Base-by-base conservation (phyloP, 2,797 vertebrate genomes). In the Perodicticus potto region DNA sequence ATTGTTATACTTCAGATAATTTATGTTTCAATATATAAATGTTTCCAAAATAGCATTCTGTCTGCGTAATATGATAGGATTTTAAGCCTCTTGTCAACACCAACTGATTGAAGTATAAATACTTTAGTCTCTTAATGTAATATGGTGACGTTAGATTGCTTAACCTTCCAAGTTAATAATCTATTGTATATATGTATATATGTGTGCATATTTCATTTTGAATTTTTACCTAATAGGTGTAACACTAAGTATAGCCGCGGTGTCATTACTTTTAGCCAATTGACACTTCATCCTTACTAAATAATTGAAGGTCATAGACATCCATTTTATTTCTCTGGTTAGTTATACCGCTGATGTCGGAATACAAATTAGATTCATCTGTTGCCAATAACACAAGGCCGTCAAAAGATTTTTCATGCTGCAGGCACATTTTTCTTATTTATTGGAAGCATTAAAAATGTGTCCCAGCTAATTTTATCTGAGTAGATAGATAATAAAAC, bases 341-440 rank as follows among this genome's bases (percentile, higher is more conserved):
- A 95, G 77, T 97, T 97, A 89, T 59, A 92, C 73, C n/a, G 37
- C 61, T 80, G 73, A 83, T 95, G 49, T 89, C 76, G 78, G 74
- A 96, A 96, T 89, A 93, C 80, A 95, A 93, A 97, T 95, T 94
- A 96, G 69, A 91, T 78, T 95, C 96, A 72, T 92, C 94, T 95
- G 57, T 89, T 96, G 40, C 83, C 89, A 89, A 85, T 89, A 96
- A 91, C 16, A 86, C 59, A 86, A 95, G 61, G 45, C 65, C 83
- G 29, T 89, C 57, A 49, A 84, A 92, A 63, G 61, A 93, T 93
- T 96, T 94, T 96, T 94, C 89, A 90, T 92, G 78, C 73, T 57
- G 22, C 78, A 22, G 53, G 81, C 57, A 90, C 69, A 95, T 91
- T 93, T 96, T 89, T 96, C 49, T 93, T 94, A 84, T 93, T 96